Percentiles rank a stretch among this genome's conserved stretches.
Evolutionary conservation across 2,113 vertebrate genomes (phyloP).

Genomic region (Sturnus vulgaris): DNA sequence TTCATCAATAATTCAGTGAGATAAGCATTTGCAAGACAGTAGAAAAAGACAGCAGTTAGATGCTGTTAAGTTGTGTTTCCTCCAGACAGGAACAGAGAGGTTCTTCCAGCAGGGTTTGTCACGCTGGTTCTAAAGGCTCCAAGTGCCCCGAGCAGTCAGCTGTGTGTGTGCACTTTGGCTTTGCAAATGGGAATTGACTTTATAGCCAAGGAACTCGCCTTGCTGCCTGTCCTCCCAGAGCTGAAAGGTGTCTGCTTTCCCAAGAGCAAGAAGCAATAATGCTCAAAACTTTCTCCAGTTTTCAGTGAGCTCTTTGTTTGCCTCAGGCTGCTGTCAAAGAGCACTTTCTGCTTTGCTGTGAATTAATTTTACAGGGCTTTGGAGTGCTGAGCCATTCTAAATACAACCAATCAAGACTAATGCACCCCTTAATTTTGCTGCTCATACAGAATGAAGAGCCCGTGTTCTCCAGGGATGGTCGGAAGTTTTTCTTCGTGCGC

Average conservation of each 20-base stretch:
- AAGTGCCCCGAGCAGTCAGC: background rate
- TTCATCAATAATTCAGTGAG: background rate
- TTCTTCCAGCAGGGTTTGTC: background rate
- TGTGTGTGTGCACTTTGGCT: background rate
- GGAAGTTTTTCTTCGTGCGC: slow-evolving; percentile 90
- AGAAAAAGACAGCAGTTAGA: background rate
- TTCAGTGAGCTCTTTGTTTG: background rate
- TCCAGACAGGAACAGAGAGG: background rate
- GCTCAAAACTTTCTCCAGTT: background rate
- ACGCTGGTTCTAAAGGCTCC: background rate
- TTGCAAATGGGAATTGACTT: background rate
- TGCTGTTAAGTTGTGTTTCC: background rate
- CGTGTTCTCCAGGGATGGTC: slow-evolving; percentile 88
- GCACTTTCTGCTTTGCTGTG: background rate
- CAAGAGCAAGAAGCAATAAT: background rate
- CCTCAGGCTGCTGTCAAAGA: background rate
- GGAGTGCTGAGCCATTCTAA: background rate
- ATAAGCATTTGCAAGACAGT: background rate
- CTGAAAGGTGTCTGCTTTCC: background rate
- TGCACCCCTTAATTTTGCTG: background rate
- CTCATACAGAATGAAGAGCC: slow-evolving; percentile 86
- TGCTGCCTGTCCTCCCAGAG: background rate
- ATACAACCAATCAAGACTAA: background rate
- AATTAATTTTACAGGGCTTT: background rate
- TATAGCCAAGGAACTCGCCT: background rate